Conservation (phyloP, 2,113 vertebrate species). For the Chauna torquata region DNA sequence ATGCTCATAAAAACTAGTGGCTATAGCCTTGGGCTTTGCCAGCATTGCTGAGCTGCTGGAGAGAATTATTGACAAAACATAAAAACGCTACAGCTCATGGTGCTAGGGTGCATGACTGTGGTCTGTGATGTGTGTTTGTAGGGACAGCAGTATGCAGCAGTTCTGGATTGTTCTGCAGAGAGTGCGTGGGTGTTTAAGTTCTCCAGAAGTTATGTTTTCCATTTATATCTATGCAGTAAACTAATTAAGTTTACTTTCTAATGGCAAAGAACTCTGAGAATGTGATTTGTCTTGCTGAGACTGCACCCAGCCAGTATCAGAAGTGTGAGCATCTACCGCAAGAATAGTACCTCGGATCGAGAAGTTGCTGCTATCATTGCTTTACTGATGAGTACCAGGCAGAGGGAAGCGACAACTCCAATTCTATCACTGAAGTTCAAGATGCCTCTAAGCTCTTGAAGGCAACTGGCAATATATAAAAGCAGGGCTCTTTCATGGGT, state of each 20-base stretch:
- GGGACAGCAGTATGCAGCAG: not conserved
- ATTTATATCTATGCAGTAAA: not conserved
- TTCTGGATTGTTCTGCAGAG: not conserved
- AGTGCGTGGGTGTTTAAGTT: not conserved
- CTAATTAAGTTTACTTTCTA: not conserved
- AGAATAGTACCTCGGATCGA: not conserved
- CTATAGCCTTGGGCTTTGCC: constrained; percentile 44
- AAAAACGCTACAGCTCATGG: not conserved
- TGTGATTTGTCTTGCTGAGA: not conserved
- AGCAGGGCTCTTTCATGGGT: not conserved
- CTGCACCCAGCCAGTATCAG: not conserved
- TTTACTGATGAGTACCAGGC: not conserved
- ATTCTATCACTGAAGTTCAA: not conserved
- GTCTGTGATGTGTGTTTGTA: not conserved
- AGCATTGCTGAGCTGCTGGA: constrained; percentile 43
- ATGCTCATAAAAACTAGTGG: not conserved
- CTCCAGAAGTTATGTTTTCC: not conserved
- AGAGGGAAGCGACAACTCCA: not conserved
- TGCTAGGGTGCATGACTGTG: not conserved
- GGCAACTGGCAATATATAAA: not conserved
- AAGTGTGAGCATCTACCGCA: not conserved
- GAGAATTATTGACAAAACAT: constrained; percentile 31
- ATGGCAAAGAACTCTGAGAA: not conserved
- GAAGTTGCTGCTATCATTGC: not conserved
- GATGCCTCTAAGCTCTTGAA: not conserved